A percentile compares a stretch with the other conserved stretches of the same genome.
phyloP scores from a whole-genome alignment of 1,140 invertebrate species.

The Rhagoletis pomonella region DNA sequence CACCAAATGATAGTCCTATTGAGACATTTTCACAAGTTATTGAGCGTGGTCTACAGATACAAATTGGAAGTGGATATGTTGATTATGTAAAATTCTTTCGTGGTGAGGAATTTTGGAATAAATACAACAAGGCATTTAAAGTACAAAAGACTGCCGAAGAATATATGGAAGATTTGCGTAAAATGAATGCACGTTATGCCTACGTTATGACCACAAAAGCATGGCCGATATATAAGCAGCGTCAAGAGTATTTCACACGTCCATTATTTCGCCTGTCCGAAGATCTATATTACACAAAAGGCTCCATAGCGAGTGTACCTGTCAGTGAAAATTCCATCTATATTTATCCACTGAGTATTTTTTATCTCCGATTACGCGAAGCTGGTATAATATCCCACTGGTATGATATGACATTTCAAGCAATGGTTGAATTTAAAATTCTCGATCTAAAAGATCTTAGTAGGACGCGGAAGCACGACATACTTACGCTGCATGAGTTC shows the following conservation, averaged over 20 bases:
- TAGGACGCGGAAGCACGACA: not conserved
- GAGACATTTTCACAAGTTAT: slow-evolving; percentile 57
- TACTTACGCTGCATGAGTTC: not conserved
- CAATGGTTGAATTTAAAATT: not conserved
- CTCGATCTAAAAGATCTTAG: slow-evolving; percentile 29
- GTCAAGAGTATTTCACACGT: slow-evolving; percentile 24
- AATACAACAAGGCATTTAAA: slow-evolving; percentile 4
- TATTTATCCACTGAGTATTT: slow-evolving; percentile 24
- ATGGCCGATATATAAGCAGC: slow-evolving; percentile 19
- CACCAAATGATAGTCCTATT: slow-evolving; percentile 57
- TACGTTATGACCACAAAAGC: not conserved
- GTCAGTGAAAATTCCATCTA: slow-evolving; percentile 36
- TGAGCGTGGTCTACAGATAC: not conserved
- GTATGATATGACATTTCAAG: slow-evolving; percentile 5
- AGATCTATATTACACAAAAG: slow-evolving; percentile 11
- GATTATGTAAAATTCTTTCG: not conserved
- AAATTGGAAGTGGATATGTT: not conserved
- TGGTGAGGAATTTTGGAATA: slow-evolving; percentile 22
- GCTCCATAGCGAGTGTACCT: not conserved
- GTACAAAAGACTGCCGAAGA: not conserved
- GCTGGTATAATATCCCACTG: not conserved
- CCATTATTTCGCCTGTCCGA: slow-evolving; percentile 13
- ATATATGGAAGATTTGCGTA: not conserved
- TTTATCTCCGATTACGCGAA: slow-evolving; percentile 1
- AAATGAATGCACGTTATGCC: slow-evolving; percentile 26